phyloP scores from a whole-genome alignment of 2,797 vertebrate genomes.

The Florisuga fusca region DNA sequence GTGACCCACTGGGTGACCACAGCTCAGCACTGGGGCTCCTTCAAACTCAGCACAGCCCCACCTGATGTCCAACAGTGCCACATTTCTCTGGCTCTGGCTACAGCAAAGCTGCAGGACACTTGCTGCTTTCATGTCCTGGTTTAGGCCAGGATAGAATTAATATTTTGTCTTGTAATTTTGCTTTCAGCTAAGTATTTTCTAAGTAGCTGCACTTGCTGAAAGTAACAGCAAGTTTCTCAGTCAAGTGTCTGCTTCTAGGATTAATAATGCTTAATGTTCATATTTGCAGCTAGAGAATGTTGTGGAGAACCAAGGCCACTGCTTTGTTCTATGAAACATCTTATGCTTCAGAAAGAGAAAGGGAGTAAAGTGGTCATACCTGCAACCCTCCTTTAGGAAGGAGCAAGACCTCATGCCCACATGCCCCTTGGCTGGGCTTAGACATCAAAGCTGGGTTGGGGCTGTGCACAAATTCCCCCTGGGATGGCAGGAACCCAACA shows the following conservation, averaged over 20 bases:
- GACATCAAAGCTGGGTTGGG: neutral
- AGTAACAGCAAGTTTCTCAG: too few relatives aligned
- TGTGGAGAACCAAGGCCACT: too few relatives aligned
- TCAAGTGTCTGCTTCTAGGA: too few relatives aligned
- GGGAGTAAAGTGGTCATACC: neutral
- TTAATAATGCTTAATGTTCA: too few relatives aligned
- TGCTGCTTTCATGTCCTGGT: neutral
- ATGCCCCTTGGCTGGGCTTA: rapidly evolving
- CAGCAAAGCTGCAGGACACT: neutral
- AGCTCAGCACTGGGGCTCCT: neutral
- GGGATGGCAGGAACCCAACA: neutral
- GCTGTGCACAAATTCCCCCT: rapidly evolving
- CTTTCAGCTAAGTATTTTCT: too few relatives aligned
- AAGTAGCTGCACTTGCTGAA: too few relatives aligned
- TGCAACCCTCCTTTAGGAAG: neutral
- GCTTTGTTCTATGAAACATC: too few relatives aligned
- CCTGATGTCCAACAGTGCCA: neutral
- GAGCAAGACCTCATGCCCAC: too few relatives aligned
- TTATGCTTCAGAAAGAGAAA: too few relatives aligned
- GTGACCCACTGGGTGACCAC: neutral
- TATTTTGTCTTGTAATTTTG: too few relatives aligned
- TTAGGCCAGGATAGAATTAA: too few relatives aligned
- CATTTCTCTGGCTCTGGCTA: neutral
- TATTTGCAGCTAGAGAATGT: too few relatives aligned
- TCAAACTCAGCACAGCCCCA: neutral